Conservation (phyloP, 2,888 invertebrate species). For the Calameuta idolon region DNA sequence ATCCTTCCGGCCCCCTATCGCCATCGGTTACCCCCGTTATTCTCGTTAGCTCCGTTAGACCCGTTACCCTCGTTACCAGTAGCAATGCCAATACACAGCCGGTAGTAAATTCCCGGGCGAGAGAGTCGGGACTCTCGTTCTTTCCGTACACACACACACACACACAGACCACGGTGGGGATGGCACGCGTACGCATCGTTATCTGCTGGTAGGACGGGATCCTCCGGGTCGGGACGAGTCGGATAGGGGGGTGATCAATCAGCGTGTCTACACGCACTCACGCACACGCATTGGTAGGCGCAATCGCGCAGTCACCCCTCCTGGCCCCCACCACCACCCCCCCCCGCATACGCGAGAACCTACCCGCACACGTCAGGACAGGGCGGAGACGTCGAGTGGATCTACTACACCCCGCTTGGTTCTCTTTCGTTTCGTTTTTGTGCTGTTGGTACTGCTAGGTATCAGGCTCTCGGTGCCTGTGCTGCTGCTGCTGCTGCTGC, state of each 20-base stretch:
- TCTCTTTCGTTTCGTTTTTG: slow-evolving; percentile 27
- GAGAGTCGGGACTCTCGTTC: background rate
- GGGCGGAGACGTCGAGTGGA: slow-evolving; percentile 28
- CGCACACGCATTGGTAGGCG: slow-evolving; percentile 13
- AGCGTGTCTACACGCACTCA: slow-evolving; percentile 32
- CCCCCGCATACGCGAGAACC: too few relatives aligned
- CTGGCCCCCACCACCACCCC: too few relatives aligned
- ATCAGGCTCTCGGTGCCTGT: slow-evolving; percentile 22
- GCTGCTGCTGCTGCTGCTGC: slow-evolving; percentile 15
- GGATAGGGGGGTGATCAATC: slow-evolving; percentile 53
- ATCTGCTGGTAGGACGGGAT: slow-evolving; percentile 37
- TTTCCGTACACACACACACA: background rate
- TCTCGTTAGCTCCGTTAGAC: too few relatives aligned
- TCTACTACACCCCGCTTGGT: slow-evolving; percentile 13
- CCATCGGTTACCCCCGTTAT: slow-evolving; percentile 29
- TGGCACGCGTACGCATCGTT: slow-evolving; percentile 59
- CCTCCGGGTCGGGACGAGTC: slow-evolving; percentile 22
- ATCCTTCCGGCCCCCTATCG: slow-evolving; percentile 31
- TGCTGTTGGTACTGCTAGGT: slow-evolving; percentile 14
- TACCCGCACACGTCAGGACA: slow-evolving; percentile 23
- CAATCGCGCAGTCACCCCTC: background rate
- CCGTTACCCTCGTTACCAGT: slow-evolving; percentile 18
- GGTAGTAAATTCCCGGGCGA: slow-evolving; percentile 5
- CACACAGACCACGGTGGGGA: slow-evolving; percentile 1
- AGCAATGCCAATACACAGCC: background rate